Evolutionary conservation across 1,140 invertebrate genomes (phyloP), one percentile per base, ranked within the genome.

Genomic region (Zophobas atratus): DNA sequence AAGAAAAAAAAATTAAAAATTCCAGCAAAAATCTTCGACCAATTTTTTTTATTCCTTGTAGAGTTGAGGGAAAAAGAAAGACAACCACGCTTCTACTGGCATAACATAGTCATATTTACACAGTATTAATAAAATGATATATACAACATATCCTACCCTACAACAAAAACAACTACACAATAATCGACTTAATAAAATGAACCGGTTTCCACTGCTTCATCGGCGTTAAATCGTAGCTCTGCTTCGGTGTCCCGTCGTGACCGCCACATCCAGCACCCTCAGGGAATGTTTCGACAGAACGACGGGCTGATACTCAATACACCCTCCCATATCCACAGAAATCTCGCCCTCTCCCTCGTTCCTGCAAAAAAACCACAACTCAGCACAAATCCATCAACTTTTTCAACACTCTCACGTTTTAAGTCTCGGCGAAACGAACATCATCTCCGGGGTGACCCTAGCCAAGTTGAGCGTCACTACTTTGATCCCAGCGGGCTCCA

Each of bases 401-500:
- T 20, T 20, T 20, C 20, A 20, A 20, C 20, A 20, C 20, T 20
- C 79, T 80, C 57, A 88, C 89, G 87, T 86, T 86, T 88, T 88
- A 70, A 92, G 86, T 81, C 88, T 88, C 32, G 91, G 91, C 38
- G 88, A 81, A 72, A 87, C 87, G 84, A 90, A 92, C n/a, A 93
- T 85, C 70, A 88, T 87, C 75, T 92, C 89, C 2, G 92, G 90
- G 77, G 92, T 89, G 70, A 94, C 88, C 48, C 91, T 91, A 33
- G 91, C 90, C 8, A 93, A 92, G 85, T 94, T 92, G 46, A 95
- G 85, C n/a, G 93, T 89, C 32, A 95, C 90, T n/a, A 95, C 93
- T 82, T 91, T 90, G 53, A 95, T 89, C 5, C 93, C 91, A 32
- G 91, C 89, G 1, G 92, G 90, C 71, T 90, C 89, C 70, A 95